Evolutionary conservation across 2,113 vertebrate species (phyloP).

Genomic region (Tichodroma muraria): DNA sequence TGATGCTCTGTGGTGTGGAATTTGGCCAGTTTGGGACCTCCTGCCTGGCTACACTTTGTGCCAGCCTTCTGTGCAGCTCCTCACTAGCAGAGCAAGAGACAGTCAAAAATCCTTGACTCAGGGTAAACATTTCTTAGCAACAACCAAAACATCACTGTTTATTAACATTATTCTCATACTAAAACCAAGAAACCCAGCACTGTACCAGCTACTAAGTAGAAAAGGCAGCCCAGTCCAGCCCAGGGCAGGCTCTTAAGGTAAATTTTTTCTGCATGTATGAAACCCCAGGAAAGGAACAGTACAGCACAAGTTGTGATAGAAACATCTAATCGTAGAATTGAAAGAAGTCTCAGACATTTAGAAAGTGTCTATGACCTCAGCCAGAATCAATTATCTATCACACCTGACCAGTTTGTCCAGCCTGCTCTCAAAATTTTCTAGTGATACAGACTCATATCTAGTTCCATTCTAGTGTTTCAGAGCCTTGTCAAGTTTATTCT

Average conservation of each 20-base stretch:
- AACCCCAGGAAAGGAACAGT: not conserved
- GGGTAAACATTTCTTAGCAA: not conserved
- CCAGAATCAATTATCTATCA: not conserved
- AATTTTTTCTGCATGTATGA: not conserved
- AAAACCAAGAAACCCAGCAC: not conserved
- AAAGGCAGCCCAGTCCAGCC: not conserved
- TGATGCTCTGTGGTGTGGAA: not conserved
- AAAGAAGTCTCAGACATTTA: not conserved
- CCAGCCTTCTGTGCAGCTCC: not conserved
- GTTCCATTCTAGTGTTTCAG: not conserved
- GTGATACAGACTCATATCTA: not conserved
- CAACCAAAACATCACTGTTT: not conserved
- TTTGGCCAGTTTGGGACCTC: not conserved
- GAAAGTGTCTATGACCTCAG: not conserved
- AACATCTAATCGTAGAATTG: not conserved
- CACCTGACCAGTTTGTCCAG: not conserved
- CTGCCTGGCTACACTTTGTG: not conserved
- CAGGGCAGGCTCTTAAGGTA: not conserved
- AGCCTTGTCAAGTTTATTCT: not conserved
- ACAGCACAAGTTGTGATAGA: not conserved
- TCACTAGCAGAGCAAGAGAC: not conserved
- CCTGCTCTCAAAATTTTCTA: not conserved
- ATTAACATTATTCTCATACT: not conserved
- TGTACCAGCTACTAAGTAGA: not conserved
- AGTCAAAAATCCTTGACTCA: not conserved